Evolutionary conservation across 2,888 invertebrate species (phyloP).

Genomic region (Ectemnius continuus): DNA sequence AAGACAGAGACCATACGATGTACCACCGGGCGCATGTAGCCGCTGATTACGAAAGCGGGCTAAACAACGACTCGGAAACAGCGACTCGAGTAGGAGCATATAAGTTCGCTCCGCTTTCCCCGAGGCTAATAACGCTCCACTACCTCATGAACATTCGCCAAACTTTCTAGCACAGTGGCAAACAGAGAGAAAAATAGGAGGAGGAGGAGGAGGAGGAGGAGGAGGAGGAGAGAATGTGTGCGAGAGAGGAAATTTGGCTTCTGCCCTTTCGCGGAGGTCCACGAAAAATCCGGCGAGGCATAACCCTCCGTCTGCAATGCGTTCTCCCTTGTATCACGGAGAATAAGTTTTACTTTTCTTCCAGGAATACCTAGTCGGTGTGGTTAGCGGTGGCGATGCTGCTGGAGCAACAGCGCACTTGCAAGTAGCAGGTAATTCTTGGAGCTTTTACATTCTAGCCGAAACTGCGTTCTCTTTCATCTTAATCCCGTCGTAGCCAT

Average conservation of each 20-base stretch:
- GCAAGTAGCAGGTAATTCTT: conserved; percentile 1
- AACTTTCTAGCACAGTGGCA: background rate
- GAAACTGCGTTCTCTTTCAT: conserved; percentile 47
- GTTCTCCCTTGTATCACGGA: too few relatives aligned
- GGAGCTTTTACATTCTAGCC: conserved; percentile 14
- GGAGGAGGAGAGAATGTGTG: background rate
- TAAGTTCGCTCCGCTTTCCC: conserved; percentile 11
- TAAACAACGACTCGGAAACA: background rate
- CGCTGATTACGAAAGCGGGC: conserved; percentile 15
- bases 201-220: background rate
- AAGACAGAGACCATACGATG: too few relatives aligned
- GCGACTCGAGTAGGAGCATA: background rate
- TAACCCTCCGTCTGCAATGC: too few relatives aligned
- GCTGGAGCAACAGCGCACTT: background rate
- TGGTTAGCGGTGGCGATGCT: background rate
- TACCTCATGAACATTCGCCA: background rate
- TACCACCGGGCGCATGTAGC: background rate
- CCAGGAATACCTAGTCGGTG: too few relatives aligned
- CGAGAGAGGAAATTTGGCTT: too few relatives aligned
- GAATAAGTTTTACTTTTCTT: too few relatives aligned
- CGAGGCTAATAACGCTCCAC: conserved; percentile 9
- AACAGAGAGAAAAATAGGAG: background rate
- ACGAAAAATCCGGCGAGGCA: too few relatives aligned
- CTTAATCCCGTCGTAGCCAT: conserved; percentile 37
- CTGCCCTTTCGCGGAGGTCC: too few relatives aligned